phyloP scores from a whole-genome alignment of 2,113 vertebrate species.

The Lampris incognitus region DNA sequence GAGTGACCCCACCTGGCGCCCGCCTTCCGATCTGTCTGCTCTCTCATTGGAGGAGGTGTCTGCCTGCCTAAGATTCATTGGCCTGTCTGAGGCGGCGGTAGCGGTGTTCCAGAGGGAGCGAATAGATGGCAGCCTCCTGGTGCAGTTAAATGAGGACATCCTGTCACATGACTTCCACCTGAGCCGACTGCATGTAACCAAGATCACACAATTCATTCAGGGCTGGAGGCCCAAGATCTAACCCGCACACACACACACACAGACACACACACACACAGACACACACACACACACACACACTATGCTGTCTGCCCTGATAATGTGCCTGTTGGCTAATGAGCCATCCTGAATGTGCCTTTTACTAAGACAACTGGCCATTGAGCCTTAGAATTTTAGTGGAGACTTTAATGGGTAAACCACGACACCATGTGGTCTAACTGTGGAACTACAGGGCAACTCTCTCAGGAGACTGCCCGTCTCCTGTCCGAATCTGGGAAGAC shows the following conservation, averaged over 20 bases:
- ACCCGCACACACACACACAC: conserved; percentile 16
- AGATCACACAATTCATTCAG: conserved; percentile 99
- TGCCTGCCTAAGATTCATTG: conserved; percentile 93
- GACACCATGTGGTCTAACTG: conserved; percentile 58
- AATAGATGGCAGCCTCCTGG: conserved; percentile 96
- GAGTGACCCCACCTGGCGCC: conserved; percentile 86
- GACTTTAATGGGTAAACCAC: conserved; percentile 58
- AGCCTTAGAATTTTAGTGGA: conserved; percentile 57
- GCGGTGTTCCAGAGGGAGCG: conserved; percentile 92
- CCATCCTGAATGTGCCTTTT: conserved; percentile 77
- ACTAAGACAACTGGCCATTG: conserved; percentile 65
- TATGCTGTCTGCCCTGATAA: conserved; percentile 32
- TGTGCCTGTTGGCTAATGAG: conserved; percentile 70
- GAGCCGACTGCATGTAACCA: conserved; percentile 97
- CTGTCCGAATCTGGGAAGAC: conserved; percentile 62
- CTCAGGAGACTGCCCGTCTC: conserved; percentile 34
- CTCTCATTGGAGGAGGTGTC: conserved; percentile 97
- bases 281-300: conserved; percentile 25
- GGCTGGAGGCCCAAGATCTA: conserved; percentile 98
- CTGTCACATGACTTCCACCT: conserved; percentile 95
- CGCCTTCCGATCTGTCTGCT: conserved; percentile 89
- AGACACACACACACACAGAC: conserved; percentile 2
- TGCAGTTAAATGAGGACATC: conserved; percentile 97
- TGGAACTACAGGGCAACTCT: conserved; percentile 28
- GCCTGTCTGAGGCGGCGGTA: conserved; percentile 93